A percentile compares a stretch with the other conserved stretches of the same genome.
phyloP scores from a whole-genome alignment of 2,113 vertebrate genomes.

The Cnemophilus loriae region DNA sequence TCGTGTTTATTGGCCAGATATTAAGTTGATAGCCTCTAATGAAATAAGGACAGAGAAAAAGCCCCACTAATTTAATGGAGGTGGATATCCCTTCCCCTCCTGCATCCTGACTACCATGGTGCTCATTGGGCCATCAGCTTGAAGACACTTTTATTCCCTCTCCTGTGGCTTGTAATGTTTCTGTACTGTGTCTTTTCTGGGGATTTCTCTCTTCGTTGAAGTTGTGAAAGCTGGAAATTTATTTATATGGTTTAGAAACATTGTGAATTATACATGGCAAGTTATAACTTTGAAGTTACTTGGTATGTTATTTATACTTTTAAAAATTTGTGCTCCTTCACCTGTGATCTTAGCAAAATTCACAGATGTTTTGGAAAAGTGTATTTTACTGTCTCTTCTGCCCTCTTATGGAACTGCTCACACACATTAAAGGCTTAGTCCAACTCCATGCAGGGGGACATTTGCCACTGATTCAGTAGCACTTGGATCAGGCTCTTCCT shows the following conservation, averaged over 20 bases:
- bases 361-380: background rate
- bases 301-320: background rate
- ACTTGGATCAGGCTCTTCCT: background rate
- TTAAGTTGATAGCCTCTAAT: background rate
- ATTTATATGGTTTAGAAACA: background rate
- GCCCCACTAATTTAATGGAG: background rate
- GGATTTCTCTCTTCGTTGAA: background rate
- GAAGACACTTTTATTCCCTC: background rate
- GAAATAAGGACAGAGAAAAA: background rate
- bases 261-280: background rate
- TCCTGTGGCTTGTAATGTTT: background rate
- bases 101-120: background rate
- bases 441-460: background rate
- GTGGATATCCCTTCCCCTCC: background rate
- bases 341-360: background rate
- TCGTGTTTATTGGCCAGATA: background rate
- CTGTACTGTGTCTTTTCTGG: background rate
- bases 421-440: background rate
- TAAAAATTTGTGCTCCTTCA: background rate
- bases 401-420: slow-evolving; percentile 26
- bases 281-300: background rate
- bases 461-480: background rate
- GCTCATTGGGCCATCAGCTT: background rate
- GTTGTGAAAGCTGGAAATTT: background rate
- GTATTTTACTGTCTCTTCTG: slow-evolving; percentile 30